Evolutionary conservation across 2,113 vertebrate genomes (phyloP).

Genomic region (Peromyscus polionotus): DNA sequence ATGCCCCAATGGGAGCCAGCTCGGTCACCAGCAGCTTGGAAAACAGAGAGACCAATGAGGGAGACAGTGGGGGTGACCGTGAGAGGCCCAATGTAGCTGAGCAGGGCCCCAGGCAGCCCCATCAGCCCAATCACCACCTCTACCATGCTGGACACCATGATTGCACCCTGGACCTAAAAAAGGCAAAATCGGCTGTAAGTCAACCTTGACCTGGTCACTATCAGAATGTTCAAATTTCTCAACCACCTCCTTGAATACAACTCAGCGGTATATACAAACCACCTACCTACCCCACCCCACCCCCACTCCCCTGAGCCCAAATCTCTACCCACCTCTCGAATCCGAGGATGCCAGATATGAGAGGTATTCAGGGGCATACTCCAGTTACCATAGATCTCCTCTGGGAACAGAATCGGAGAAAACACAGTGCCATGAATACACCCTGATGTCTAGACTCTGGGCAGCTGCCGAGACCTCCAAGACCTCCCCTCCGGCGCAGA

Average conservation of each 20-base stretch:
- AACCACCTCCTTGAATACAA: background rate
- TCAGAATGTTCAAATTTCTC: background rate
- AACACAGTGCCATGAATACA: background rate
- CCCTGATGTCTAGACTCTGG: background rate
- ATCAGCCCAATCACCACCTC: slow-evolving; percentile 94
- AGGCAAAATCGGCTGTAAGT: slow-evolving; percentile 52
- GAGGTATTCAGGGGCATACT: slow-evolving; percentile 92
- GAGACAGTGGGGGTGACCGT: slow-evolving; percentile 98
- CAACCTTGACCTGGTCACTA: background rate
- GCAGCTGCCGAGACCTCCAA: background rate
- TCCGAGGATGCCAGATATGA: slow-evolving; percentile 97
- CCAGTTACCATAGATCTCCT: slow-evolving; percentile 97
- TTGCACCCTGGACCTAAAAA: slow-evolving; percentile 95
- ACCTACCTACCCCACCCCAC: background rate
- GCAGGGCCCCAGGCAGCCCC: slow-evolving; percentile 95
- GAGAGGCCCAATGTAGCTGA: slow-evolving; percentile 96
- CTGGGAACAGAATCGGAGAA: slow-evolving; percentile 84
- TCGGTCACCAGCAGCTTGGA: slow-evolving; percentile 94
- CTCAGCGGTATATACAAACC: background rate
- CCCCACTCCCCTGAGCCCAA: background rate
- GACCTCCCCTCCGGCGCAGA: background rate
- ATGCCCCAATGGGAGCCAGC: slow-evolving; percentile 98
- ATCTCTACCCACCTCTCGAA: slow-evolving; percentile 91
- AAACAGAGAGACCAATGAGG: slow-evolving; percentile 97
- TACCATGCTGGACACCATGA: slow-evolving; percentile 94